Evolutionary conservation across 2,888 invertebrate genomes (phyloP), one percentile per base, ranked within the genome.

Genomic region (Amblyjoppa fuscipennis): DNA sequence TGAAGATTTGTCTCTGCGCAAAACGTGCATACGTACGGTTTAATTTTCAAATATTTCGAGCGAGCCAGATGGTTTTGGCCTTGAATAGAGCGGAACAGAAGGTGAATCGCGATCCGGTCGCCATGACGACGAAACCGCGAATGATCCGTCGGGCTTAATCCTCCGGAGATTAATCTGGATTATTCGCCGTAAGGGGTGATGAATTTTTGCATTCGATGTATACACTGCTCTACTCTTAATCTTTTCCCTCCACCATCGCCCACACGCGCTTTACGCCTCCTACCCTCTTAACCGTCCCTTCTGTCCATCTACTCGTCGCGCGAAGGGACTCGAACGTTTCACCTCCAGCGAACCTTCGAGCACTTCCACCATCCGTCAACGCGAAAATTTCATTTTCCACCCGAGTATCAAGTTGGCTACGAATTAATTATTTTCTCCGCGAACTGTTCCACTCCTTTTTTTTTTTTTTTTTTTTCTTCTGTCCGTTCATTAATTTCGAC

Each of bases 161-260:
- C 85, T 59, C 79, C 38, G 31, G 81, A 82, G 79, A 85, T 85
- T 85, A 82, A 85, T 85, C 81, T 79, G 75, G 79, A 82, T 85
- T 82, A 81, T 75, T 85, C 79, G 75, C 75, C 75, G 49, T 79
- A 82, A 71, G 38, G 70, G 75, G 38, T 79, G 85, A 85, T 85
- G 81, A 82, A 82, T 85, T 85, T 85, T 85, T 81, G 74, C 81
- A 85, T 85, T 78, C 81, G 73, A 81, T 73, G 81, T 84, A 49
- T 76, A 56, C 61, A 45, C 68, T 56, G 41, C 25, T 20, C 64
- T 73, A 51, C 64, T 31, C 13, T 41, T 25, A n/a, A 16, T 49
- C 66, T 28, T 49, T 51, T 68, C 70, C 38, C 25, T 31, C n/a
- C 2, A 66, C 13, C 66, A 56, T 34, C 45, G 7, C 38, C 25